Evolutionary conservation across 2,888 invertebrate genomes (phyloP).

Genomic region (Deroplatys truncata): DNA sequence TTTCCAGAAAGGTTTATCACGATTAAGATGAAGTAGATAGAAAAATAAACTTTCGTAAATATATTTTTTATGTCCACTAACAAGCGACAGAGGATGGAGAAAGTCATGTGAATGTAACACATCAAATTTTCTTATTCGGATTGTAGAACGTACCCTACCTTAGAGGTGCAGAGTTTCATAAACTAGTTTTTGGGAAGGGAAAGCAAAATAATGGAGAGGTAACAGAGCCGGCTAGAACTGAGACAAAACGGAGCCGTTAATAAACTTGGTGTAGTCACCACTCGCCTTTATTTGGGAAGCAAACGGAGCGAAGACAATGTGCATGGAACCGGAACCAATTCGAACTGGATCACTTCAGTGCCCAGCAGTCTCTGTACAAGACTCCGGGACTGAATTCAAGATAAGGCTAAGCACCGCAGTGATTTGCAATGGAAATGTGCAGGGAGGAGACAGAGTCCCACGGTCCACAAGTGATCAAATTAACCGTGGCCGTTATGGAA

Average conservation of each 20-base stretch:
- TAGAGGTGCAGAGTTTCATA: no score
- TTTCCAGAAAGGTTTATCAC: no score
- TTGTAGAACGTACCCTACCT: no score
- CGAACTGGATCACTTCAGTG: not conserved
- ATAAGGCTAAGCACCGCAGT: not conserved
- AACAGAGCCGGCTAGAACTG: not conserved
- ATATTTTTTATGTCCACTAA: no score
- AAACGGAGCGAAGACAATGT: not conserved
- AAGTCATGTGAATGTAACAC: no score
- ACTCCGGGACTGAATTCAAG: not conserved
- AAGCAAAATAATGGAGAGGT: no score
- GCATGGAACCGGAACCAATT: not conserved
- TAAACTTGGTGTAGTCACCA: not conserved
- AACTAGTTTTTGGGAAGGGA: no score
- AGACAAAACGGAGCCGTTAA: not conserved
- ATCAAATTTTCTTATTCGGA: no score
- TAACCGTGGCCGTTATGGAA: not conserved
- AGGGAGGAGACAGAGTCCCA: no score
- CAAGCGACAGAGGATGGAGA: no score
- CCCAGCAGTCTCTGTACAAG: not conserved
- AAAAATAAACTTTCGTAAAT: no score
- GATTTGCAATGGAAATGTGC: slow-evolving; percentile 6
- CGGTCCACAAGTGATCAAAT: not conserved
- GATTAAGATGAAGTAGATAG: no score
- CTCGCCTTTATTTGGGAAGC: not conserved